These are phyloP conservation scores for Myiotriccus ornatus DNA, from an alignment of 2,797 vertebrate species.

Conservation along the genomic window DNA sequence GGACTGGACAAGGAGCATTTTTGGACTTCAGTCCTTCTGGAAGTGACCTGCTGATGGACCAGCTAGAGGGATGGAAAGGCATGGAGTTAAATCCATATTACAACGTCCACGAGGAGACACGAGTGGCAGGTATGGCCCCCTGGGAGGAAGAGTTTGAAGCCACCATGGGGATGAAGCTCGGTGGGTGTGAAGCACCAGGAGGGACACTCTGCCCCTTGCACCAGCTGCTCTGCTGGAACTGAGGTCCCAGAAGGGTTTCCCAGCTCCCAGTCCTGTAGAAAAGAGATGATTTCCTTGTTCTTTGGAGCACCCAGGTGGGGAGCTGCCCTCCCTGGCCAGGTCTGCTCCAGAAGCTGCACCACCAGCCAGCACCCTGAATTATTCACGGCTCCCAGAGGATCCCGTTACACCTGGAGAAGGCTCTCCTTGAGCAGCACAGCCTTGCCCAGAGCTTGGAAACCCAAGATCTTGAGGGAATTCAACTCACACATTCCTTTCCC, in stretches of 20 bases:
- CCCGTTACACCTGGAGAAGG: background rate
- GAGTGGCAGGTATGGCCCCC: rapidly evolving
- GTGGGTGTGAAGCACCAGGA: rapidly evolving
- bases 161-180: rapidly evolving
- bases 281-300: background rate
- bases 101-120: rapidly evolving
- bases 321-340: background rate
- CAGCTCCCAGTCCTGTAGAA: background rate
- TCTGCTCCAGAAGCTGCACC: background rate
- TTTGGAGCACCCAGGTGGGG: background rate
- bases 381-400: background rate
- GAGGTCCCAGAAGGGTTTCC: background rate
- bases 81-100: rapidly evolving
- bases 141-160: background rate
- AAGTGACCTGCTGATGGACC: background rate
- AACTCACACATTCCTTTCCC: rapidly evolving
- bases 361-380: background rate
- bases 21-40: background rate
- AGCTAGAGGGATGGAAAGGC: background rate
- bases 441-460: background rate
- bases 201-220: background rate
- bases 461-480: background rate
- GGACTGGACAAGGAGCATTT: rapidly evolving
- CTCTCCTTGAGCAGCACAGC: constrained; percentile 26
- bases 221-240: background rate